phyloP scores from a whole-genome alignment of 2,888 invertebrate genomes.

The Mesorhabditis sp. region DNA sequence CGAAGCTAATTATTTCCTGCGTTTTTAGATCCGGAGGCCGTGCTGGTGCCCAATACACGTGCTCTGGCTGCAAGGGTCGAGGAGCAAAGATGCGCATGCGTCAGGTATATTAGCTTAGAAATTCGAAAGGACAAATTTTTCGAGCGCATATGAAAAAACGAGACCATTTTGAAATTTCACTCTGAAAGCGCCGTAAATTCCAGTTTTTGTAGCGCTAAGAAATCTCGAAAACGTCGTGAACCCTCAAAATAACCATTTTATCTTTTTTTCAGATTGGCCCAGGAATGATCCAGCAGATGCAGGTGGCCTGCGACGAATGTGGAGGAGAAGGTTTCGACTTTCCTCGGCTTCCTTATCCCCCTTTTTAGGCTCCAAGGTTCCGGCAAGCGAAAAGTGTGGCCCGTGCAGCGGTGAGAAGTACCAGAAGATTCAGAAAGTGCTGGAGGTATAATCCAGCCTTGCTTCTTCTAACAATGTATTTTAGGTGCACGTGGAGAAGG shows the following conservation, averaged over 20 bases:
- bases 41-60: constrained; percentile 60
- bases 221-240: background rate
- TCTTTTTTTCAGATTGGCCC: constrained; percentile 66
- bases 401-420: constrained; percentile 81
- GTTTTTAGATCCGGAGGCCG: constrained; percentile 53
- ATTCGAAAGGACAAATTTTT: background rate
- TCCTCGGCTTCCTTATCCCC: background rate
- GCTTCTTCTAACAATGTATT: background rate
- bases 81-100: constrained; percentile 61
- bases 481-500: constrained; percentile 73
- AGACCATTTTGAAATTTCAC: no score
- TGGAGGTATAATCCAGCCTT: constrained; percentile 69
- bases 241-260: background rate
- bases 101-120: constrained; percentile 7
- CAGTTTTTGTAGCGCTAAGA: no score
- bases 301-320: constrained; percentile 61
- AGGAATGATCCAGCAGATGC: constrained; percentile 66
- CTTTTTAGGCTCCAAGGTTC: constrained; percentile 49
- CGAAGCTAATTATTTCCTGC: background rate
- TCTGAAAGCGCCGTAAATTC: no score
- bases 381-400: constrained; percentile 77
- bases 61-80: constrained; percentile 74
- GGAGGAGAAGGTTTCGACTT: constrained; percentile 64
- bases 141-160: no score
- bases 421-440: constrained; percentile 74